phyloP scores from a whole-genome alignment of 2,113 vertebrate genomes.

The Takifugu flavidus region DNA sequence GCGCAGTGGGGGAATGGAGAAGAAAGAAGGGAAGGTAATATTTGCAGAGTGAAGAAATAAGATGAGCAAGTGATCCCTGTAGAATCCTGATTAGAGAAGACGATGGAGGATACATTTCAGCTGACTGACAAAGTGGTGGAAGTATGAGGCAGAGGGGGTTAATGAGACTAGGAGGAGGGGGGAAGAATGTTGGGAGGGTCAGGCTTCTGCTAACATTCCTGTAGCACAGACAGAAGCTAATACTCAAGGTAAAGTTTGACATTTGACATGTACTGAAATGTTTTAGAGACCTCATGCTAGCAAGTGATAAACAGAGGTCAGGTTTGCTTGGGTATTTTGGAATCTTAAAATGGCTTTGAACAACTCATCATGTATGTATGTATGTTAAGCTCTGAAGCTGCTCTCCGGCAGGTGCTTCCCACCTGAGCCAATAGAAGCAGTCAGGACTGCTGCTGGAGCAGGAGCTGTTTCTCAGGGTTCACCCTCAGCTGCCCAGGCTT shows the following conservation, averaged over 20 bases:
- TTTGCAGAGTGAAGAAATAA: conserved; percentile 57
- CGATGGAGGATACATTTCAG: conserved; percentile 46
- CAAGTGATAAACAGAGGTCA: neutral
- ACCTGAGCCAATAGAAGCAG: too few relatives aligned
- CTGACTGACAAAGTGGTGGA: conserved; percentile 7
- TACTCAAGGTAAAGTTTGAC: conserved; percentile 7
- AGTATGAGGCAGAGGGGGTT: conserved; percentile 26
- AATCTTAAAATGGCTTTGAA: too few relatives aligned
- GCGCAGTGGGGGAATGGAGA: conserved; percentile 33
- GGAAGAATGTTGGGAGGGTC: conserved; percentile 44
- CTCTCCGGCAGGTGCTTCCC: too few relatives aligned
- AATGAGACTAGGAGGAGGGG: conserved; percentile 42
- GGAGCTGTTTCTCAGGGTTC: too few relatives aligned
- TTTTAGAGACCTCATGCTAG: conserved; percentile 6
- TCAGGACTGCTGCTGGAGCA: too few relatives aligned
- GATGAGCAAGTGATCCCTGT: conserved; percentile 43
- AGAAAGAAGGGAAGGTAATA: conserved; percentile 56
- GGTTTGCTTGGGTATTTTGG: too few relatives aligned
- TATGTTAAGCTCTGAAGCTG: too few relatives aligned
- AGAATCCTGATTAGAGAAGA: conserved; percentile 63
- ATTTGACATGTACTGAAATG: conserved; percentile 5
- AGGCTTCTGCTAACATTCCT: conserved; percentile 30
- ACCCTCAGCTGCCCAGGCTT: too few relatives aligned
- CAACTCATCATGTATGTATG: too few relatives aligned
- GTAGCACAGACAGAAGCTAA: conserved; percentile 15